Evolutionary conservation across 2,797 vertebrate genomes (phyloP).

Genomic region (Podarcis siculus): DNA sequence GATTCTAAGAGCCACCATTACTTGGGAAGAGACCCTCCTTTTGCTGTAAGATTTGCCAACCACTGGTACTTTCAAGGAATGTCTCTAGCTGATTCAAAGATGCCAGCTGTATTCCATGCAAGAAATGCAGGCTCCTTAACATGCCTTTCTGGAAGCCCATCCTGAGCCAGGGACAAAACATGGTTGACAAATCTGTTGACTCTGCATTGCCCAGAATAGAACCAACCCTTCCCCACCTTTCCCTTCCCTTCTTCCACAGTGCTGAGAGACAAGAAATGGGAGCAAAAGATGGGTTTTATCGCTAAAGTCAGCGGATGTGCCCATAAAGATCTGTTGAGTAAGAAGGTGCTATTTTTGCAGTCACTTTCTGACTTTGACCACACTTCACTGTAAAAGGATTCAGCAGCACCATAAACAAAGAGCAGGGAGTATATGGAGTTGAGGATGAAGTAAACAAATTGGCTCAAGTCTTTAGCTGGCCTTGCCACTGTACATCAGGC

Average conservation of each 20-base stretch:
- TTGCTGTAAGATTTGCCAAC: background rate
- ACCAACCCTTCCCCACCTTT: background rate
- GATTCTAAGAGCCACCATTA: background rate
- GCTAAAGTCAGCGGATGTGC: slow-evolving; percentile 30
- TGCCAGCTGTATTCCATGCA: background rate
- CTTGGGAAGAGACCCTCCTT: background rate
- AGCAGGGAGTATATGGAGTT: background rate
- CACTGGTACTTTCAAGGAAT: background rate
- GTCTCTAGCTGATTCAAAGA: background rate
- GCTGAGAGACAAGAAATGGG: background rate
- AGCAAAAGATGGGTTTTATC: slow-evolving; percentile 1
- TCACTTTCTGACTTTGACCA: background rate
- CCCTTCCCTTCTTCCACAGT: background rate
- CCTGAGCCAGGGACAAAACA: background rate
- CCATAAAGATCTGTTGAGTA: background rate
- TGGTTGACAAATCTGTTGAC: background rate
- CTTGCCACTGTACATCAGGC: too few species aligned
- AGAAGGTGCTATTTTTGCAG: slow-evolving; percentile 48
- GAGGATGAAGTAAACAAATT: rapidly evolving
- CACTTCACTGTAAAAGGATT: background rate
- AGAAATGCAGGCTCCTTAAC: background rate
- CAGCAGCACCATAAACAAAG: rapidly evolving
- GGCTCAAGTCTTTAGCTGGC: background rate
- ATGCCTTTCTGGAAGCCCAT: background rate
- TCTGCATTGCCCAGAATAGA: background rate